Conservation (phyloP, 2,888 invertebrate species). For the Latheticus oryzae region DNA sequence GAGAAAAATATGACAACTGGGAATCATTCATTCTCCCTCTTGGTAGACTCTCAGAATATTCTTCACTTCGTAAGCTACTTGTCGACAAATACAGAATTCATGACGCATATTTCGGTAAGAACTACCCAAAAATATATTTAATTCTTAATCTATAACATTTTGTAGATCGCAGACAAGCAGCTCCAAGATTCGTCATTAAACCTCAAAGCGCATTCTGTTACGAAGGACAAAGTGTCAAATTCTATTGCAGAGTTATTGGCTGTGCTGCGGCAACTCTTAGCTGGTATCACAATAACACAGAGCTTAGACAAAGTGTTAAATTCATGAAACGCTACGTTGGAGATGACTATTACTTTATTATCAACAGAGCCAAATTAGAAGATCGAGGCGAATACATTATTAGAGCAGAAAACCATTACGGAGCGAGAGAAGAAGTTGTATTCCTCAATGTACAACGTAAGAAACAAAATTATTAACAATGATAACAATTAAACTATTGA, state of each 20-base stretch:
- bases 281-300: slow-evolving; percentile 94
- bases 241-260: slow-evolving; percentile 97
- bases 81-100: slow-evolving; percentile 97
- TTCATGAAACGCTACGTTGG: slow-evolving; percentile 98
- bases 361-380: slow-evolving; percentile 94
- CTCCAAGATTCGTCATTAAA: slow-evolving; percentile 97
- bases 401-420: slow-evolving; percentile 96
- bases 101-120: slow-evolving; percentile 91
- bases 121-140: background rate
- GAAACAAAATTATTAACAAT: slow-evolving; percentile 55
- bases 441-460: slow-evolving; percentile 96
- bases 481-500: background rate
- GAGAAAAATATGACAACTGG: slow-evolving; percentile 84
- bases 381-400: slow-evolving; percentile 98
- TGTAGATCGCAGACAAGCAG: slow-evolving; percentile 94
- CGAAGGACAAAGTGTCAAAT: slow-evolving; percentile 97
- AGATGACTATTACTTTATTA: slow-evolving; percentile 97
- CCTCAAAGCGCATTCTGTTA: slow-evolving; percentile 96
- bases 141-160: slow-evolving; percentile 16
- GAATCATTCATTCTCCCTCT: slow-evolving; percentile 91
- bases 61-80: slow-evolving; percentile 92
- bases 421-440: slow-evolving; percentile 94
- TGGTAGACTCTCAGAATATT: slow-evolving; percentile 97
- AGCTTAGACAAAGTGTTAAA: slow-evolving; percentile 96
- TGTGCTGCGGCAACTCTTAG: slow-evolving; percentile 94